Base-by-base conservation (phyloP, 2,888 invertebrate genomes). In the Drosophila cognata region DNA sequence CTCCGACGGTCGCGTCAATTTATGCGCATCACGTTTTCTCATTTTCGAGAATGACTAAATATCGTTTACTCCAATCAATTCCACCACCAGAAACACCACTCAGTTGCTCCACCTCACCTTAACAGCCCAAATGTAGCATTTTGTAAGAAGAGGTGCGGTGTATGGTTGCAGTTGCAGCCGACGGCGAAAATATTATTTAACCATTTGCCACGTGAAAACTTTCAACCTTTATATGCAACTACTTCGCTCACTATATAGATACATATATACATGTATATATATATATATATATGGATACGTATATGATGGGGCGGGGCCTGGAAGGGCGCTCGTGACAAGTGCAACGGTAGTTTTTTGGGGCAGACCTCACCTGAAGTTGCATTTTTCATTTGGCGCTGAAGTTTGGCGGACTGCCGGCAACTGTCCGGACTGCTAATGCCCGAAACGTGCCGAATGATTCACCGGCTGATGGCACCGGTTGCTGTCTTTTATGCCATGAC, bases 21-120 rank as follows among this genome's bases (percentile, higher is more conserved):
- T 90, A 91, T 92, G 91, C 91, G 85, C 86, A 86, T 91, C 91
- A 92, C 91, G 92, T 92, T 91, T 90, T 91, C 91, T 82, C 91
- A 92, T 92, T 91, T 91, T 91, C 85, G 86, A 85, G 91, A 92
- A 91, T 91, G 92, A 91, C 91, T 92, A 92, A 92, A 92, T 92
- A 92, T 92, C 92, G 90, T 84, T 92, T 92, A 91, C 91, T 81
- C 79, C 81, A 79, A 89, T 82, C 74, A 63, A 61, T 53, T 48
- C 58, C 48, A 59, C 43, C 67, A 58, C 48, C 52, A 53, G 38
- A 21, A 41, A 35, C 60, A 41, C 28, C 66, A 71, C 16, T 11
- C 41, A 58, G 29, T 71, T 65, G 53, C 71, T 56, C 41, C 69
- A 66, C 63, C 71, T 41, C 25, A 57, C 41, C 57, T 31, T 5